Evolutionary conservation across 2,888 invertebrate genomes (phyloP).

Genomic region (Celastrina argiolus): DNA sequence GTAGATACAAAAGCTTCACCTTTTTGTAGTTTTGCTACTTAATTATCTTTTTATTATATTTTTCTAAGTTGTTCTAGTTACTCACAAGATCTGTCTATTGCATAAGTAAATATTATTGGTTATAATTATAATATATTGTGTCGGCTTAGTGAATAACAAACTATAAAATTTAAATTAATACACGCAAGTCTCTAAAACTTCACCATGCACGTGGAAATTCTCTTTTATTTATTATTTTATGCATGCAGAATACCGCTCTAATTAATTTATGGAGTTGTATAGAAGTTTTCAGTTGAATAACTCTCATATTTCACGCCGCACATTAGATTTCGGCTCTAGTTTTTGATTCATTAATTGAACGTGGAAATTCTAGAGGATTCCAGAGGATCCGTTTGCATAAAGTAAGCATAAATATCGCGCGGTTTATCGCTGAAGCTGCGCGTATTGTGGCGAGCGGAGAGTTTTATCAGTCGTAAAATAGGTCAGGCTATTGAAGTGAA

Average conservation of each 20-base stretch:
- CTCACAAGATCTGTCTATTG: not conserved
- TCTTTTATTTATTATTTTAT: not conserved
- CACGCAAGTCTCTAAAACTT: not conserved
- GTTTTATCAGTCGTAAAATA: conserved; percentile 26
- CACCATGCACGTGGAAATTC: not conserved
- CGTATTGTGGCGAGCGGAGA: conserved; percentile 34
- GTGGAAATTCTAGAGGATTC: conserved; percentile 56
- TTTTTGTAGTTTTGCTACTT: not conserved
- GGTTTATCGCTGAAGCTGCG: conserved; percentile 46
- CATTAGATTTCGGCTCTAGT: conserved; percentile 39
- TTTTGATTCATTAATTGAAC: conserved; percentile 61
- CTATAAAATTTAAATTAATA: not conserved
- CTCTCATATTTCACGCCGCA: conserved; percentile 30
- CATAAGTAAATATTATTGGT: not conserved
- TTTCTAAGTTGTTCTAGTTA: too few species aligned
- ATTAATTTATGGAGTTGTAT: conserved; percentile 30
- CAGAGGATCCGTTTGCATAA: conserved; percentile 50
- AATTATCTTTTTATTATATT: not conserved
- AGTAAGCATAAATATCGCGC: conserved; percentile 61
- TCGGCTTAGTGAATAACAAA: not conserved
- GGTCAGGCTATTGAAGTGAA: not conserved
- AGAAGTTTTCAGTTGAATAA: conserved; percentile 33
- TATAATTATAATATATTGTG: not conserved
- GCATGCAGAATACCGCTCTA: not conserved
- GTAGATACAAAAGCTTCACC: not conserved